Evolutionary conservation across 2,888 invertebrate species (phyloP), one percentile per base, ranked within the genome.

Genomic region (Epistrophe eligans): DNA sequence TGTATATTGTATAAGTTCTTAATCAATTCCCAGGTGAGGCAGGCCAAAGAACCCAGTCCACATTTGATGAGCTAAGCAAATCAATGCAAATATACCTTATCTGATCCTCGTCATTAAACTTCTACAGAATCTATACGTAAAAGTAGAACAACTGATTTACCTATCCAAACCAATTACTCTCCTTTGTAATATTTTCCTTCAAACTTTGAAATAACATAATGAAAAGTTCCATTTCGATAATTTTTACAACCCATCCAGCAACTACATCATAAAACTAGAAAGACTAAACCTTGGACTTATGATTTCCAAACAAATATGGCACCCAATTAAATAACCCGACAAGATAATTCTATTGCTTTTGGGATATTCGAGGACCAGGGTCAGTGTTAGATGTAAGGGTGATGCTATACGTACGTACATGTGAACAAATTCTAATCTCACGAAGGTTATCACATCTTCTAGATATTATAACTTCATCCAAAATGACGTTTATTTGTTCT

Each of bases 361-460:
- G 15, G 9, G 8, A 8, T 8, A 1, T 32, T 7, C 6, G 32
- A 40, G 24, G 58, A 40, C 40, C 40, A 57, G 4, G n/a, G 32
- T 60, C 60, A 38, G 13, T 24, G 3, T 15, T 60, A 40, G 40
- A 24, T 35, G 5, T 11, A 60, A 40, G 40, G 19, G 13, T 40
- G 13, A 60, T 40, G 13, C 60, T 19, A 60, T 60, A 40, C 40
- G 32, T 32, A 32, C 38, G 40, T 40, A 40, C 40, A 62, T 62
- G 43, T 43, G 62, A 62, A 17, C 24, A 43, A 62, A 62, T 62
- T 62, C 43, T 62, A 40, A 62, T 62, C 62, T 43, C 24, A 62
- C 40, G 15, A 62, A 62, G 40, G 62, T 62, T 62, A 62, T 62
- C 43, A 24, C 15, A 62, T 58, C 58, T 58, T 58, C 17, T 11